Base-by-base conservation (phyloP, 1,140 invertebrate species). In the Nephila pilipes region DNA sequence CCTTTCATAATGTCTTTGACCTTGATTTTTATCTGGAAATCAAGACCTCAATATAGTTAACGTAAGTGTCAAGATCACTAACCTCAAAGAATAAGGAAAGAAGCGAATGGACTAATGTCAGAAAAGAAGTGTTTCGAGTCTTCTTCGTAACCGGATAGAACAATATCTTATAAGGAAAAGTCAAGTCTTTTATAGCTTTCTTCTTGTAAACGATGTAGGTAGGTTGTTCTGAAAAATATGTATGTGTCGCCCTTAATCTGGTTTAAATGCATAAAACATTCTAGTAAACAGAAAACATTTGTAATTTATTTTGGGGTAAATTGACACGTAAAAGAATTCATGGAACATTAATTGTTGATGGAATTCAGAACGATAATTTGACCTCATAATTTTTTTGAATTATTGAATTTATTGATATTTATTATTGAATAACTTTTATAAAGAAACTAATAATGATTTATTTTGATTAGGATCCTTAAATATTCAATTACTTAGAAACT, bases 61-160 rank as follows among this genome's bases (percentile, higher is more conserved):
- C 65, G 12, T 1, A 10, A 36, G 8, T 32, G 65, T 75, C 12
- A 75, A 75, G 65, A 75, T 75, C 65, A 75, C 25, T 75, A 12
- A 75, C 65, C 65, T 75, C 25, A 18, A 0, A 29, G 14, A 16
- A 75, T 32, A 75, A 75, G 65, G 65, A 75, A 46, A 75, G 65
- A 75, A 10, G 14, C 25, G 16, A 75, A 25, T 3, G 8, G 22
- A 16, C 29, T 18, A 32, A 75, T 75, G 65, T 75, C 65, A 75
- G 65, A 75, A 75, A 75, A n/a, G n/a, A 75, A 75, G 65, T 75
- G 65, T 75, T 75, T 75, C 65, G 29, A 75, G 16, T 32, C 65
- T 75, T 75, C 25, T 29, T 75, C 16, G 65, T 32, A 75, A 75
- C 65, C 65, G 65, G 65, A 75, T 75, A 75, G 32, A 75, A 75